Base-by-base conservation (phyloP, 2,113 vertebrate species). In the Epinephelus fuscoguttatus region DNA sequence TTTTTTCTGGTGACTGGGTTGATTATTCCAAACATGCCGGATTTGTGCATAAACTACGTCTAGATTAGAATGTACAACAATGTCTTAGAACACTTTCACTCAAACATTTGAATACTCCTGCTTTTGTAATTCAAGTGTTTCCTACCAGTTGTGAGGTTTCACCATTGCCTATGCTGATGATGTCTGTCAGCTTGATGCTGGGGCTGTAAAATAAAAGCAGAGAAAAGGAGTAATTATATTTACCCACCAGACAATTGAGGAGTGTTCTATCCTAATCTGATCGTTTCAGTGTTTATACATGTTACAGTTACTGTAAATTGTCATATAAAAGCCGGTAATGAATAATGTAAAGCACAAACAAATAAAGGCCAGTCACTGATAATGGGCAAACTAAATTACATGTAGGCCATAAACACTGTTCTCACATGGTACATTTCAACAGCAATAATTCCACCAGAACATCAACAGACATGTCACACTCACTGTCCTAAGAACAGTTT, bases 61-160 rank as follows among this genome's bases (percentile, higher is more conserved):
- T 17, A 15, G 25, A 60, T 27, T 18, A 21, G 6, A 63, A 42
- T 14, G n/a, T 10, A 27, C 25, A 19, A 27, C 25, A 19, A 27
- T 13, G 17, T 40, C 21, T 53, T 13, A 14, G 11, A 6, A 45
- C 21, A 64, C 37, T n/a, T 37, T 37, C 30, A 5, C 17, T 62
- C 7, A 21, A 33, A 61, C 30, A 37, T 61, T 37, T 37, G 15
- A 14, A 49, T 27, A 19, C 5, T 21, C 30, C 4, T 68, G 45
- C 30, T 33, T 68, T 47, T 47, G 13, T 11, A 52, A 68, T 50
- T 18, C 14, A 37, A 2, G 7, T 0, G 13, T 47, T 59, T 49
- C 56, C 60, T 61, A 73, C 70, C 70, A 61, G 25, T 6, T 73
- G 70, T 61, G 70, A 49, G 42, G 70, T 61, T 49, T 73, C 70